Percentiles rank a stretch among this genome's conserved stretches.
phyloP scores from a whole-genome alignment of 2,797 vertebrate genomes.

The Phrynocephalus vlangalii region DNA sequence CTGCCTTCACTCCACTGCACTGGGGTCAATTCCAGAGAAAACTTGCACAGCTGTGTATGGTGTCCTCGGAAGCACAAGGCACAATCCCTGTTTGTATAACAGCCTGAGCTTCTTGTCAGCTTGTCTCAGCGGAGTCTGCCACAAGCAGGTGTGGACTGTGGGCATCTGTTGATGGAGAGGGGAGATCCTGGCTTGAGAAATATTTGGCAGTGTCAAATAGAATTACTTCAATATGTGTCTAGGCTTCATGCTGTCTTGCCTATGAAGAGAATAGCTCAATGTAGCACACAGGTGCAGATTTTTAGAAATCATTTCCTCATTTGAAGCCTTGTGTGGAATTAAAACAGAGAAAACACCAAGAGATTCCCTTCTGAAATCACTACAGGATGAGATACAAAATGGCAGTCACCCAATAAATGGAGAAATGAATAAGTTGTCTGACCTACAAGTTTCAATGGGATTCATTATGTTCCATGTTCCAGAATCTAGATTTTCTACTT shows the following conservation, averaged over 20 bases:
- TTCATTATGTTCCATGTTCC: too few species aligned
- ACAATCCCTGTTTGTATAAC: not conserved
- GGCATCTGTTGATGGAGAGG: slow-evolving; percentile 4
- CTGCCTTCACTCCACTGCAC: not conserved
- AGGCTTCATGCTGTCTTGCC: not conserved
- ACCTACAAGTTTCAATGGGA: too few species aligned
- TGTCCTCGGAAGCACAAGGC: not conserved
- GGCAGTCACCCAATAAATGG: too few species aligned
- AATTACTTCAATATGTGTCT: not conserved
- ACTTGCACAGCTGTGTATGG: not conserved
- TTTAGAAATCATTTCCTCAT: not conserved
- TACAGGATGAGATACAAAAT: not conserved
- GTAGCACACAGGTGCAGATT: not conserved
- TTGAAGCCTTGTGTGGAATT: not conserved
- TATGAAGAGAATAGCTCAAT: not conserved
- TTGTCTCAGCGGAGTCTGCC: not conserved
- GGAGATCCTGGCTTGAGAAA: not conserved
- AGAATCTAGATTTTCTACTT: too few species aligned
- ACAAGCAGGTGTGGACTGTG: not conserved
- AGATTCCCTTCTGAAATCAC: not conserved
- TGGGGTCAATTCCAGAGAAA: not conserved
- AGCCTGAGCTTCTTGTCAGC: not conserved
- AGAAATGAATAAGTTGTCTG: too few species aligned
- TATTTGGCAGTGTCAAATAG: rapidly evolving
- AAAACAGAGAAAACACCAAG: not conserved